Base-by-base conservation (phyloP, 1,140 invertebrate species). In the Yoshiicerus persimilis region DNA sequence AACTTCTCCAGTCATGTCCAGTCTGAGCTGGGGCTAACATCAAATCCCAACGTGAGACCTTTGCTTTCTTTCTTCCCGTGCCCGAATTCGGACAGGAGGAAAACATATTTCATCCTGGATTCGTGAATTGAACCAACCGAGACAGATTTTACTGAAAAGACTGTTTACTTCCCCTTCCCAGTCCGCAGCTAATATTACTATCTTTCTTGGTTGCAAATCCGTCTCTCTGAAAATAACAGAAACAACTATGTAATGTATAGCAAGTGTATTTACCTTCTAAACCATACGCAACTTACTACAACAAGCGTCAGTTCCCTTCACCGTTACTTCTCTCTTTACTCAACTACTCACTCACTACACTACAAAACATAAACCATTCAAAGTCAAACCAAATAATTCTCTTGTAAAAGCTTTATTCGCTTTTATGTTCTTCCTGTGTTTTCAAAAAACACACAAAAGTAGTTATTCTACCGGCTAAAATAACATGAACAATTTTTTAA, bases 1-100 rank as follows among this genome's bases (percentile, higher is more conserved):
- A 36, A 80, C 27, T 80, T 80, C 75, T 80, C 75, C 75, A 80
- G 75, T 80, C 75, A 38, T 80, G 75, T 80, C 75, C 75, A 80
- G 75, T 36, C 32, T n/a, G 75, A 80, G 75, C 75, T 80, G 75
- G 32, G 75, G 75, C 75, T 36, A 80, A 80, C 75, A 80, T 80
- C 75, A 80, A 80, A 80, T 80, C 75, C 34, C 75, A 36, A 34
- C 75, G 75, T 80, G 34, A 80, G 34, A 80, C 75, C 34, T 80
- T 80, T 77, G 30, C 30, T n/a, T 66, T 77, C n/a, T 80, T 32
- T 56, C 47, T 56, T n/a, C 39, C 20, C 62, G 62, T 5, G 5
- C 75, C 75, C 32, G 38, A 36, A 36, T 80, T 80, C 75, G 75
- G 75, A 80, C 75, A 80, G 32, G 75, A 80, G 32, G 32, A 80